Conservation (phyloP, 2,113 vertebrate species). For the Hyperoodon ampullatus region DNA sequence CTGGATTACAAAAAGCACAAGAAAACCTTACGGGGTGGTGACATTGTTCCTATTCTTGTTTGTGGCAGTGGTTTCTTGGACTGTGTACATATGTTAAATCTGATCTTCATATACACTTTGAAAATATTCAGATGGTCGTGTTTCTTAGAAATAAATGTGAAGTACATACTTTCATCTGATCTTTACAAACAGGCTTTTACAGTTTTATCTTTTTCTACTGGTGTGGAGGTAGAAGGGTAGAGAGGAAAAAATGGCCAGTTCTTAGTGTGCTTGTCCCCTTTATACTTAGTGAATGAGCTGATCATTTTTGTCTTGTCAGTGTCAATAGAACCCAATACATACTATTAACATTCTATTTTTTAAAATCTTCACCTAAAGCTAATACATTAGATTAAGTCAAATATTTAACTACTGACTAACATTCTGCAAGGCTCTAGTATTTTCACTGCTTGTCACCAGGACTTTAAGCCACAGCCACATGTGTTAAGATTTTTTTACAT, state of each 20-base stretch:
- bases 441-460: background rate
- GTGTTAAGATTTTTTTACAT: background rate
- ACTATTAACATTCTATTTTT: background rate
- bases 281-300: background rate
- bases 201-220: background rate
- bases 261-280: background rate
- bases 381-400: background rate
- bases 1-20: background rate
- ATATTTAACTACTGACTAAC: background rate
- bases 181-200: background rate
- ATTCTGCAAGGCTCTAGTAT: background rate
- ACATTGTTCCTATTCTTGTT: background rate
- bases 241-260: background rate
- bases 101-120: background rate
- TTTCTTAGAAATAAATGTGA: background rate
- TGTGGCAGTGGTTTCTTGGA: background rate
- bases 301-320: background rate
- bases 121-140: background rate
- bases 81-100: background rate
- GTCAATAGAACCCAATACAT: background rate
- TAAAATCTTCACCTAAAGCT: background rate
- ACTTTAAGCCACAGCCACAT: background rate
- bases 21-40: background rate
- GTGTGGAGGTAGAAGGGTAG: fast-evolving
- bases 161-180: background rate